Base-by-base conservation (phyloP, 2,888 invertebrate genomes). In the Laspeyria flexula region DNA sequence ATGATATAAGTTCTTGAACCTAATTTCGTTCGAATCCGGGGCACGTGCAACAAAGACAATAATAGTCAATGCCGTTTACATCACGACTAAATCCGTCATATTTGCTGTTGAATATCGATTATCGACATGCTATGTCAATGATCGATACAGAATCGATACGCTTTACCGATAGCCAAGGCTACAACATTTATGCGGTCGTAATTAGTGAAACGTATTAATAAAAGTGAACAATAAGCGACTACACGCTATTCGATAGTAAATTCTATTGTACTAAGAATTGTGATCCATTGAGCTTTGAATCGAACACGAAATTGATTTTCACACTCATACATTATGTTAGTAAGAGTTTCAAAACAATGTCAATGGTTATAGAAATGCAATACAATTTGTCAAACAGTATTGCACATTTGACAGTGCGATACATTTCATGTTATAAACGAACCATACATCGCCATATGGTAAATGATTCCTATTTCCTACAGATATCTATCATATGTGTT, bases 11-110 rank as follows among this genome's bases (percentile, higher is more conserved):
- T 71, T 83, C 85, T 88, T 88, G 86, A 85, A 85, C 85, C 79
- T 77, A 85, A 85, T 83, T 83, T 83, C 74, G 72, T 64, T 73
- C 60, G 75, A 84, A 89, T 88, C 85, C 88, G 85, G 87, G 79
- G 81, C 88, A 79, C 71, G 74, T 62, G 72, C 67, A 75, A 75
- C 77, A 82, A 78, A 87, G 83, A 87, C 84, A 88, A 83, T 83
- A 74, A 75, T 59, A 56, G 55, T 66, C 91, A 90, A 90, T 90
- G 90, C 75, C 90, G 71, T 77, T 77, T 73, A 48, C 41, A 76
- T 82, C 90, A 90, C 91, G 91, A 88, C 67, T 55, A 69, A 72
- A 83, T 81, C 82, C 78, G 80, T 81, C 79, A 77, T 78, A 71
- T 79, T 81, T 75, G 73, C 67, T 63, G 74, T 66, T 73, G 74